phyloP scores from a whole-genome alignment of 1,140 invertebrate genomes.

The Holcopasites calliopsidis region DNA sequence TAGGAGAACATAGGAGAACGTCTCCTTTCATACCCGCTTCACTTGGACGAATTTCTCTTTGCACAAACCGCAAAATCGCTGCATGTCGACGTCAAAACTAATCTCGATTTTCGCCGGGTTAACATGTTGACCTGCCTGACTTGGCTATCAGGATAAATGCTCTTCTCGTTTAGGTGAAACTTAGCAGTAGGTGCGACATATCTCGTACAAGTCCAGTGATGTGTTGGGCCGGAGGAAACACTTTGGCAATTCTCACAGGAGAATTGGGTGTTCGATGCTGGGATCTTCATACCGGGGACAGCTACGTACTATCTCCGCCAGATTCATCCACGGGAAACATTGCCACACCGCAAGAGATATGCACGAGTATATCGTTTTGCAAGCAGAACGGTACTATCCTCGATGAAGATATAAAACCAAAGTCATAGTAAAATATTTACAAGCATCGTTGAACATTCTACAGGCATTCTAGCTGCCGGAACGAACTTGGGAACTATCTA shows the following conservation, averaged over 20 bases:
- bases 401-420: neutral
- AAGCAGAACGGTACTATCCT: slow-evolving; percentile 75
- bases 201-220: slow-evolving; percentile 80
- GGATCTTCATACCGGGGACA: slow-evolving; percentile 96
- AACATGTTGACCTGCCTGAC: too few species aligned
- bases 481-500: slow-evolving; percentile 95
- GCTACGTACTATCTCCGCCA: slow-evolving; percentile 86
- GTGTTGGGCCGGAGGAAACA: slow-evolving; percentile 87
- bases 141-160: too few species aligned
- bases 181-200: slow-evolving; percentile 86
- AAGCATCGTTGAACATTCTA: neutral
- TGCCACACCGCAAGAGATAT: slow-evolving; percentile 74
- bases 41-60: neutral
- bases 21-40: neutral
- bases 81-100: too few species aligned
- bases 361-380: slow-evolving; percentile 77
- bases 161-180: slow-evolving; percentile 83
- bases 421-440: neutral
- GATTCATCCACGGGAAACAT: slow-evolving; percentile 65
- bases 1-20: too few species aligned
- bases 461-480: slow-evolving; percentile 87
- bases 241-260: slow-evolving; percentile 88
- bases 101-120: too few species aligned
- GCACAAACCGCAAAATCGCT: too few species aligned
- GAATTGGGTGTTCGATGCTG: slow-evolving; percentile 93